Base-by-base conservation (phyloP, 2,888 invertebrate genomes). In the Serripes groenlandicus region DNA sequence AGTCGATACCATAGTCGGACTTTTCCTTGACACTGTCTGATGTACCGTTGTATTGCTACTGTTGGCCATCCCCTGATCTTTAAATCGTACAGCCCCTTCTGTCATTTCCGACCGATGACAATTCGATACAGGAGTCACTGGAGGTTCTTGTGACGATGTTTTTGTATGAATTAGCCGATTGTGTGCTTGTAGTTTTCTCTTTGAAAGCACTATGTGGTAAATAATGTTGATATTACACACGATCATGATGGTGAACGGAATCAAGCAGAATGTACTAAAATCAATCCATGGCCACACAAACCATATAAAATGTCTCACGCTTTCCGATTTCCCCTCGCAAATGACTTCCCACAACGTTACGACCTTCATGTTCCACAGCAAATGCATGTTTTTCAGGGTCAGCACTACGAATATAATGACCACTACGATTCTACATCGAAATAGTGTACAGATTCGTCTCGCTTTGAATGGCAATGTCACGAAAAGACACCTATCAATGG, bases 401-500 rank as follows among this genome's bases (percentile, higher is more conserved):
- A 91, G 69, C 0, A 88, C n/a, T 1, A 83, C 9, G 4, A 89
- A 28, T 26, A 91, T 82, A 3, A 79, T 60, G 11, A 75, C 23
- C 18, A 91, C 81, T 23, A 87, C 83, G 18, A 90, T 54, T 21
- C 88, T 88, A 5, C 92, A 90, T 15, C 89, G 80, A 3, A 75
- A 73, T 26, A 91, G 37, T 0, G 90, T 90, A 73, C 93, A 93
- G 18, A 91, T 77, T 1, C 76, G 26, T 49, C 83, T 90, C 30
- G 92, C 90, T 30, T 81, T 78, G 54, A 92, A 87, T 0, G 94
- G 94, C 37, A 90, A 85, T 23, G 91, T 91, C 0, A 94, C 92
- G 21, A 88, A 92, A 18, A 94, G 72, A 75, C 92, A 92, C n/a
- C 94, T 85, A 76, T 94, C 93, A 4, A 92, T 73, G 7, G 93